Base-by-base conservation (phyloP, 2,113 vertebrate species). In the Rhizomys pruinosus region DNA sequence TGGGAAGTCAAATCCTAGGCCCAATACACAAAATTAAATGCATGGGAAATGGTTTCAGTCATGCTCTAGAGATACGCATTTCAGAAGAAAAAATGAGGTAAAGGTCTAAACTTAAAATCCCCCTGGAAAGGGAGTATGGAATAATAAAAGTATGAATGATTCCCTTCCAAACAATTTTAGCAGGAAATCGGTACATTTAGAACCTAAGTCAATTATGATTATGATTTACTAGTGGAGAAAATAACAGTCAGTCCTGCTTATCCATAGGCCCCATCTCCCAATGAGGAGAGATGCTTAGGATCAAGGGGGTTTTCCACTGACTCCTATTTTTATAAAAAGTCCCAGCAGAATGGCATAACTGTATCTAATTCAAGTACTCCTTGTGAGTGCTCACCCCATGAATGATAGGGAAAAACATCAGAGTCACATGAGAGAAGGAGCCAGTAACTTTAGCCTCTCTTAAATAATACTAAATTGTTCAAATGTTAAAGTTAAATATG, bases 171-270 rank as follows among this genome's bases (percentile, higher is more conserved):
- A 77, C 25, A 92, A 94, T 34, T 79, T 47, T 85, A 68, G 15
- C 74, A 94, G 78, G 20, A 95, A 88, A 71, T 88, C 42, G 10
- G 32, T 32, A 78, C 42, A 84, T 95, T 94, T 61, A 96, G 76
- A 87, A 84, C 13, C 11, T 44, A 13, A 95, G 74, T 87, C 73
- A 76, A 63, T 64, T 80, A 69, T 87, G 91, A 80, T 90, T 74
- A 78, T 44, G 15, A 61, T 29, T 88, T 59, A 82, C 34, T 77
- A 74, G 63, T 64, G 32, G 55, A 78, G 42, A 73, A 72, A 81
- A 88, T 5, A 69, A 5, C 2, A 81, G 55, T 85, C 34, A 71
- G 68, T 84, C 69, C 44, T 89, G n/a, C 11, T 78, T 64, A 84
- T 47, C 20, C 13, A 59, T 15, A 37, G 27, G 7, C 17, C 29